These are phyloP conservation scores for Petrocephalus schoutedeni DNA, from an alignment of 2,797 vertebrate species.

Conservation along the genomic window DNA sequence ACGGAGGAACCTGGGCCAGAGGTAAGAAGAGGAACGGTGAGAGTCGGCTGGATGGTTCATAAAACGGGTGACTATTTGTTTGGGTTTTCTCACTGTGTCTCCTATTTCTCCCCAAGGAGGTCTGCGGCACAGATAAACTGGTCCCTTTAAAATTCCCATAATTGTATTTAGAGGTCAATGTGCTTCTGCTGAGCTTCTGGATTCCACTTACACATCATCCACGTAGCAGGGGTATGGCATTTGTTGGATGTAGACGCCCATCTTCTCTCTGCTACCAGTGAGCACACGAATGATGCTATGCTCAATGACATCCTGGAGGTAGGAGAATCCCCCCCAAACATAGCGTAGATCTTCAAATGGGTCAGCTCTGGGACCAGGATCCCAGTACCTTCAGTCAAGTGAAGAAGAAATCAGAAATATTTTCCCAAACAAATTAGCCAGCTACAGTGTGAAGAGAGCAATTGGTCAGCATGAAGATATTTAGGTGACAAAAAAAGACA, in stretches of 20 bases:
- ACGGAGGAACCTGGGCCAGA: conserved; percentile 73
- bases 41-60: neutral
- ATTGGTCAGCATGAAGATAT: neutral
- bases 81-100: neutral
- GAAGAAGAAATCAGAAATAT: conserved; percentile 19
- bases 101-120: neutral
- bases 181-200: neutral
- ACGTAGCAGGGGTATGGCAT: conserved; percentile 98
- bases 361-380: conserved; percentile 93
- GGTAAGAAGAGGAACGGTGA: neutral
- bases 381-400: conserved; percentile 80
- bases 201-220: conserved; percentile 84
- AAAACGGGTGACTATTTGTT: neutral
- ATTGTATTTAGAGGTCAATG: neutral
- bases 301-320: conserved; percentile 91
- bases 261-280: conserved; percentile 80
- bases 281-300: conserved; percentile 87
- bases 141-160: neutral
- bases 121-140: neutral
- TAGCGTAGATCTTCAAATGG: conserved; percentile 96
- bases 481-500: neutral
- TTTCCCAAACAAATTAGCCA: neutral
- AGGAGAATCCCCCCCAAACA: conserved; percentile 92
- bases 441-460: neutral
- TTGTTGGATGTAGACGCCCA: conserved; percentile 90